Evolutionary conservation across 2,113 vertebrate species (phyloP).

Genomic region (Mastomys coucha): DNA sequence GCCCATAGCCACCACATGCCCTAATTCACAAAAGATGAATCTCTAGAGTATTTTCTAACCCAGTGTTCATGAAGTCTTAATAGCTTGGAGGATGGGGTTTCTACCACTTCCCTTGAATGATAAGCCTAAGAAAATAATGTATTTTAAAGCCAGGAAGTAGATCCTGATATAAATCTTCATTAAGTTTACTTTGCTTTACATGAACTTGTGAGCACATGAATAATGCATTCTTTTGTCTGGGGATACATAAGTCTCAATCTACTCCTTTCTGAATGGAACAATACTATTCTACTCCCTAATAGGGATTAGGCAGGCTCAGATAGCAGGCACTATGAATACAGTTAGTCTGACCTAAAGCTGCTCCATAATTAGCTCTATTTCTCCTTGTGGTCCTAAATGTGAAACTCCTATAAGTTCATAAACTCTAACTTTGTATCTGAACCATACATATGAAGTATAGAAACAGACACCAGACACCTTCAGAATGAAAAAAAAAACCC

Average conservation of each 20-base stretch:
- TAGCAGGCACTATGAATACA: not conserved
- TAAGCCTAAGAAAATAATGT: slow-evolving; percentile 59
- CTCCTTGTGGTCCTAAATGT: not conserved
- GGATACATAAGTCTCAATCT: slow-evolving; percentile 50
- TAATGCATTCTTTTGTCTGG: slow-evolving; percentile 59
- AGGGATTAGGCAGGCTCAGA: slow-evolving; percentile 45
- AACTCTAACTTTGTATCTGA: not conserved
- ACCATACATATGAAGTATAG: not conserved
- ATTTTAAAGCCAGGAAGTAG: slow-evolving; percentile 59
- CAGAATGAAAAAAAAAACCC: not conserved
- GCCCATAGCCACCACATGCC: not conserved
- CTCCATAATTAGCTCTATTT: not conserved
- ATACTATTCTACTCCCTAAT: not conserved
- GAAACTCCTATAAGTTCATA: not conserved
- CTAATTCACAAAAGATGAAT: slow-evolving; percentile 41
- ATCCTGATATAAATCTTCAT: slow-evolving; percentile 72
- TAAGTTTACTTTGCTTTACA: slow-evolving; percentile 53
- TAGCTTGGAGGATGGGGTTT: slow-evolving; percentile 57
- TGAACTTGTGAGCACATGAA: slow-evolving; percentile 55
- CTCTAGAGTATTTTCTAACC: not conserved
- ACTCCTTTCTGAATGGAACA: not conserved
- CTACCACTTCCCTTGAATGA: slow-evolving; percentile 44
- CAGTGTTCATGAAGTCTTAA: slow-evolving; percentile 49
- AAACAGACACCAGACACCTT: not conserved
- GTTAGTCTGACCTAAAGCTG: not conserved